Evolutionary conservation across 2,888 invertebrate species (phyloP), one percentile per base, ranked within the genome.

Genomic region (Meghimatium bilineatum): DNA sequence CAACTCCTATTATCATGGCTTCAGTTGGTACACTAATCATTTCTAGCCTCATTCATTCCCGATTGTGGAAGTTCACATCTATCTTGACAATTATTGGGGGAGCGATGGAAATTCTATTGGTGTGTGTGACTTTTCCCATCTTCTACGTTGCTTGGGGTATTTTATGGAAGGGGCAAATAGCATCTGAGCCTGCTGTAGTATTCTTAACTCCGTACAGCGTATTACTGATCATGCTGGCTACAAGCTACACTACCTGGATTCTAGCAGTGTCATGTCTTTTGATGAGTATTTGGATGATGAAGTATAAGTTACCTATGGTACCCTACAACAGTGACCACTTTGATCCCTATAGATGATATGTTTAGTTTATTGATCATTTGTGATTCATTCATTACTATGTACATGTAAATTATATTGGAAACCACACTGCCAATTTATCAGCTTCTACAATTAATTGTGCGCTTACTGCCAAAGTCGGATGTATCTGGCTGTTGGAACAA

Each of bases 261-360:
- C 84, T 90, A 36, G 89, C 88, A 2, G 36, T 86, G 34, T 86
- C 87, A 14, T 90, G 90, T 49, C 69, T 90, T 10, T 84, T 89
- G 38, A 85, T 89, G 17, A 89, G 90, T 2, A 29, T 89, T 12
- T 91, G 91, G 90, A 90, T 91, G 91, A 91, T 91, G 90, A 78
- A 85, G 20, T 86, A 86, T 80, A 89, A 88, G 56, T 80, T 91
- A 49, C 90, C 91, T 44, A 86, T 91, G 84, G 60, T 77, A 14
- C 80, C 80, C 29, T 80, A 85, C 76, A 80, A 69, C 44, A 56
- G 20, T 56, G 82, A 86, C 12, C 44, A 63, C 60, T 17, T 60
- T 14, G 75, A 75, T 76, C 75, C 32, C 49, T 75, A 82, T 67
- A 63, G 76, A 82, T 82, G 66, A 66, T 79, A 26, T 17, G 56